Conservation (phyloP, 2,113 vertebrate genomes). For the Siniperca chuatsi region DNA sequence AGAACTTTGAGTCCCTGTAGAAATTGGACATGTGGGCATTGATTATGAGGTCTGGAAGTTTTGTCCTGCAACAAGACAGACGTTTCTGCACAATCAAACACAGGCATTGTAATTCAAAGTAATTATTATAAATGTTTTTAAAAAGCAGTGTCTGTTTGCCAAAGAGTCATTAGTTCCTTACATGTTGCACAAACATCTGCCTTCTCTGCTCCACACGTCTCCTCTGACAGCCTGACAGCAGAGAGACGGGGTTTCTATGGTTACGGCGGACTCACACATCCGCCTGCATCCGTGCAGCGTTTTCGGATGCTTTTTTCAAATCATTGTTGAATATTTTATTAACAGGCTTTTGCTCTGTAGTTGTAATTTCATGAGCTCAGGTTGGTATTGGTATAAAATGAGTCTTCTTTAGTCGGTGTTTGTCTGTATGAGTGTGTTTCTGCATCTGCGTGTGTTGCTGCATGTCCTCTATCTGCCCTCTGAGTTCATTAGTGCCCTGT, state of each 20-base stretch:
- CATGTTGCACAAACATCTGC: slow-evolving; percentile 4
- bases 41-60: neutral
- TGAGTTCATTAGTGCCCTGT: slow-evolving; percentile 51
- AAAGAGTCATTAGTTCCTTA: neutral
- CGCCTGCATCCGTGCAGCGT: neutral
- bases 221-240: neutral
- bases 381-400: neutral
- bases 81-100: neutral
- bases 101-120: neutral
- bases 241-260: slow-evolving; percentile 11
- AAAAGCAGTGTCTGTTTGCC: neutral
- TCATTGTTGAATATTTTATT: neutral
- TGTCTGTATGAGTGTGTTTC: slow-evolving; percentile 1
- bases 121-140: neutral
- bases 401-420: neutral
- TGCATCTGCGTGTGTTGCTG: slow-evolving; percentile 18
- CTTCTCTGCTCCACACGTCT: neutral
- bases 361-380: slow-evolving; percentile 5
- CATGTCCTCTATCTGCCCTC: slow-evolving; percentile 54
- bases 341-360: neutral
- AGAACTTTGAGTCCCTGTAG: neutral
- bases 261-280: neutral
- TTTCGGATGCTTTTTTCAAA: neutral
- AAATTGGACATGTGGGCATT: neutral
- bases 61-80: neutral